phyloP scores from a whole-genome alignment of 2,113 vertebrate species.

The Calyptommatus sinebrachiatus region DNA sequence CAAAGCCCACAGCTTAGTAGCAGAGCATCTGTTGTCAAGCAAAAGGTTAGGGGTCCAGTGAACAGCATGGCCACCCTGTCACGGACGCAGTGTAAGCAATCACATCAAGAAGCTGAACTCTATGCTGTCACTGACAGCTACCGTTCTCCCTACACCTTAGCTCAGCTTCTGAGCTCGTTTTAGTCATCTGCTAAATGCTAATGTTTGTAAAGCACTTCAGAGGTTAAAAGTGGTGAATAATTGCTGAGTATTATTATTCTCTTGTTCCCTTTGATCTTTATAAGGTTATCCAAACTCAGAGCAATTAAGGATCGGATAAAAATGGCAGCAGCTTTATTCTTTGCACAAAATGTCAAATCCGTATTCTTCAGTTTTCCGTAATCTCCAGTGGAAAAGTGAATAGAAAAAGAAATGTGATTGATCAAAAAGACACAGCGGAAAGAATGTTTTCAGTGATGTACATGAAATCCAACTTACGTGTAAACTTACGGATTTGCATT shows the following conservation, averaged over 20 bases:
- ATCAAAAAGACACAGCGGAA: background rate
- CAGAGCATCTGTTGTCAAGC: background rate
- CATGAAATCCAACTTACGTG: background rate
- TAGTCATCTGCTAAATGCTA: constrained; percentile 18
- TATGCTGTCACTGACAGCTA: background rate
- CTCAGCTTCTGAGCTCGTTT: constrained; percentile 32
- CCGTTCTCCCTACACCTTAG: constrained; percentile 6
- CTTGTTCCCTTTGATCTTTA: constrained; percentile 19
- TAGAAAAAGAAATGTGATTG: constrained; percentile 23
- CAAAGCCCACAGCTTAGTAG: too few species aligned
- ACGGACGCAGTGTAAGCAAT: constrained; percentile 12
- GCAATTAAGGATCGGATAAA: constrained; percentile 21
- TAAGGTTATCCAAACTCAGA: constrained; percentile 21
- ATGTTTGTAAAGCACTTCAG: constrained; percentile 36
- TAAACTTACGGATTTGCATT: background rate
- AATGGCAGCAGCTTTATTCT: constrained; percentile 24
- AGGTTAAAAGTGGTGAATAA: constrained; percentile 35
- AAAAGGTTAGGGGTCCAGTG: too few species aligned
- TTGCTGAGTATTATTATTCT: constrained; percentile 26
- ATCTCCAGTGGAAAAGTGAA: constrained; percentile 33
- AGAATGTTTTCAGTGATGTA: background rate
- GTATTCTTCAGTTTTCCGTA: constrained; percentile 10
- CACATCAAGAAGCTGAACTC: background rate
- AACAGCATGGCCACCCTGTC: background rate
- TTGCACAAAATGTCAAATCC: constrained; percentile 25